Conservation (phyloP, 2,113 vertebrate species). For the Festucalex cinctus region DNA sequence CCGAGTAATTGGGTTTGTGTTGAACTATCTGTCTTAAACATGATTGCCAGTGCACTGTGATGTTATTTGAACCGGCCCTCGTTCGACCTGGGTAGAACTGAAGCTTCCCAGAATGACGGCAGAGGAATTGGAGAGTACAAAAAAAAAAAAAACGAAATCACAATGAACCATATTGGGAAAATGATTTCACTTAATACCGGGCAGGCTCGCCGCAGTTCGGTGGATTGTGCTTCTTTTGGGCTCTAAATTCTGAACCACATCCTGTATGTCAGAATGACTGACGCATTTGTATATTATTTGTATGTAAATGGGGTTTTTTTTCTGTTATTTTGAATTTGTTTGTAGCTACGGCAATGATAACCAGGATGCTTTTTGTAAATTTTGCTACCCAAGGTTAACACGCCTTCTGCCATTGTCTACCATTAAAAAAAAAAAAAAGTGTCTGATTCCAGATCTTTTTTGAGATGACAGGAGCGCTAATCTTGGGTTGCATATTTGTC, state of each 20-base stretch:
- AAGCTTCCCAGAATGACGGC: not conserved
- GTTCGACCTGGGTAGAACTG: not conserved
- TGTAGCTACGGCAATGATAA: slow-evolving; percentile 13
- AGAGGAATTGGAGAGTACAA: not conserved
- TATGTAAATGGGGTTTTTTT: slow-evolving; percentile 70
- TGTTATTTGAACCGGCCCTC: slow-evolving; percentile 31
- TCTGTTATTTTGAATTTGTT: slow-evolving; percentile 52
- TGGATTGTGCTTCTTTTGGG: slow-evolving; percentile 8
- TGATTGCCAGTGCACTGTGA: slow-evolving; percentile 70
- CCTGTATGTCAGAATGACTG: slow-evolving; percentile 32
- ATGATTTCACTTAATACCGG: not conserved
- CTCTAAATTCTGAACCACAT: slow-evolving; percentile 11
- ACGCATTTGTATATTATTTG: slow-evolving; percentile 73
- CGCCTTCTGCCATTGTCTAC: slow-evolving; percentile 10
- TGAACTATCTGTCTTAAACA: slow-evolving; percentile 53
- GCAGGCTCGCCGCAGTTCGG: not conserved
- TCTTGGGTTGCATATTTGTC: not conserved
- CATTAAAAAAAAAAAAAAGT: slow-evolving; percentile 4
- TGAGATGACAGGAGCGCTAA: not conserved
- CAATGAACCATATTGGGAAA: slow-evolving; percentile 3
- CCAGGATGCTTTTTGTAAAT: slow-evolving; percentile 20
- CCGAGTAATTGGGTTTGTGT: not conserved
- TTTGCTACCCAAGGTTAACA: slow-evolving; percentile 10
- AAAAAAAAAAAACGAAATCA: not conserved
- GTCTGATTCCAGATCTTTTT: not conserved